A percentile compares a stretch with the other conserved stretches of the same genome.
Conservation (phyloP, 2,797 vertebrate species). For the Pipistrellus kuhlii region DNA sequence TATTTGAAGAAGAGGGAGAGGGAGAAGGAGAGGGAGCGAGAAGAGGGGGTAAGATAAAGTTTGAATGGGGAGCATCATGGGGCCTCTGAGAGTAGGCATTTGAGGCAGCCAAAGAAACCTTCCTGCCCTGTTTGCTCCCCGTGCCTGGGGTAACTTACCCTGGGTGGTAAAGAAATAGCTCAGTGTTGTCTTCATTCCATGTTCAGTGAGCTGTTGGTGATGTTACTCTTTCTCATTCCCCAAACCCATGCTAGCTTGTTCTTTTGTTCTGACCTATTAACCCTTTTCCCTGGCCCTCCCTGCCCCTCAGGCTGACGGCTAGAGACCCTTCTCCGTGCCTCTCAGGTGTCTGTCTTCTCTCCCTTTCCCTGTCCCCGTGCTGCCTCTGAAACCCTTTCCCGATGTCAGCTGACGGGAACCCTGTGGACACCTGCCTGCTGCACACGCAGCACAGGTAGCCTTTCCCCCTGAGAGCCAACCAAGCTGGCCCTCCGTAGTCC, state of each 20-base stretch:
- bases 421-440: neutral
- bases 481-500: neutral
- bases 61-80: neutral
- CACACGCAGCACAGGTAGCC: neutral
- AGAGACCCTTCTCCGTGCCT: neutral
- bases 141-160: neutral
- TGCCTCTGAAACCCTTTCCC: neutral
- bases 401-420: neutral
- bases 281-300: neutral
- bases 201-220: neutral
- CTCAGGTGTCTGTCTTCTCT: neutral
- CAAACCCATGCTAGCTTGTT: neutral
- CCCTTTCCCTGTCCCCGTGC: rapidly evolving
- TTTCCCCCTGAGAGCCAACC: neutral
- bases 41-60: neutral
- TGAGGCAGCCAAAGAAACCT: neutral
- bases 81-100: neutral
- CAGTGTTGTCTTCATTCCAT: neutral
- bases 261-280: neutral
- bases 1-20: neutral
- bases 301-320: neutral
- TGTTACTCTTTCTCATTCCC: neutral
- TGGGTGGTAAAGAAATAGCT: neutral
- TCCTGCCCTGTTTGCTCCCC: neutral
- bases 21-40: too few species aligned